These are phyloP conservation scores for Atherinomorus stipes DNA, from an alignment of 2,113 vertebrate genomes.

Conservation along the genomic window DNA sequence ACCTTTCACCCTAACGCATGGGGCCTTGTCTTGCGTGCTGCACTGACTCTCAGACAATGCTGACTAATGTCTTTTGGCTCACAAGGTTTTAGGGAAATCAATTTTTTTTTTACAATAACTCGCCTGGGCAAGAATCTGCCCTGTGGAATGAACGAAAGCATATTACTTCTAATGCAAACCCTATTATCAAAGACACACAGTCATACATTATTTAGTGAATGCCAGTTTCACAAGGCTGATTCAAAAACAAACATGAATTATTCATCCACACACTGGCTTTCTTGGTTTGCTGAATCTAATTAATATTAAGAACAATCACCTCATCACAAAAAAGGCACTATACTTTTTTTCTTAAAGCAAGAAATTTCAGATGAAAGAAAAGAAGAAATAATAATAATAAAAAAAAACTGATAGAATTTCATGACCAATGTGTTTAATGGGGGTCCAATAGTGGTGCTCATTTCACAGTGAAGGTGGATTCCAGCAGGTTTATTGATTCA, in stretches of 20 bases:
- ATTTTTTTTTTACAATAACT: slow-evolving; percentile 79
- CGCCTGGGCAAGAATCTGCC: slow-evolving; percentile 70
- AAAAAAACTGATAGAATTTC: slow-evolving; percentile 47
- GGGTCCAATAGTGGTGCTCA: slow-evolving; percentile 45
- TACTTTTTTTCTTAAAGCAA: slow-evolving; percentile 27
- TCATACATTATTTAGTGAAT: slow-evolving; percentile 83
- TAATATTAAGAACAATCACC: slow-evolving; percentile 74
- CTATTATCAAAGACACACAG: slow-evolving; percentile 83
- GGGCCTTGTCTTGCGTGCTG: slow-evolving; percentile 58
- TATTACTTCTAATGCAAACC: slow-evolving; percentile 82
- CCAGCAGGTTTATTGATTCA: slow-evolving; percentile 77
- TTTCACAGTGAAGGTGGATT: slow-evolving; percentile 63
- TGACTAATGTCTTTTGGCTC: slow-evolving; percentile 81
- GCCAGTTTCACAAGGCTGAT: slow-evolving; percentile 74
- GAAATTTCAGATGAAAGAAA: slow-evolving; percentile 43
- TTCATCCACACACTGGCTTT: slow-evolving; percentile 69
- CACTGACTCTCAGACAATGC: slow-evolving; percentile 67
- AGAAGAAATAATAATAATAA: slow-evolving; percentile 24
- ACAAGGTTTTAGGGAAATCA: slow-evolving; percentile 76
- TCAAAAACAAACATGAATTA: slow-evolving; percentile 83
- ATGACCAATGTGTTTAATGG: slow-evolving; percentile 58
- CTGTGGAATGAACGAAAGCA: slow-evolving; percentile 66
- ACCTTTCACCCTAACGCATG: slow-evolving; percentile 62
- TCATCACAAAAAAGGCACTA: slow-evolving; percentile 65
- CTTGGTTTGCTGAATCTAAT: slow-evolving; percentile 54